Evolutionary conservation across 2,113 vertebrate species (phyloP).

Genomic region (Butorides virescens): DNA sequence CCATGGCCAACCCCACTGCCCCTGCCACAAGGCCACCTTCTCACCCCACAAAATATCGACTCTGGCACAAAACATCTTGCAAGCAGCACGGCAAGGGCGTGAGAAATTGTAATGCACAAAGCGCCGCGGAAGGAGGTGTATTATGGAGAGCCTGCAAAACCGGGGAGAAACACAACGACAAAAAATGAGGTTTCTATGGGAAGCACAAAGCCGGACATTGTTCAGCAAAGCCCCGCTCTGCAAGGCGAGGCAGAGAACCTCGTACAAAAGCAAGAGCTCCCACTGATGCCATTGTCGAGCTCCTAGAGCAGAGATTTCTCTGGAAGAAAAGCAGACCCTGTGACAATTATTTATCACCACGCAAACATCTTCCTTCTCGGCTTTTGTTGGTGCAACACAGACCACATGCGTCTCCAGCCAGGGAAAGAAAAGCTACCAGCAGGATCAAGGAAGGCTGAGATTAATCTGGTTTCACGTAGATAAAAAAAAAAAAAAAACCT

Average conservation of each 20-base stretch:
- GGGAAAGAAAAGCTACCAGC: conserved; percentile 26
- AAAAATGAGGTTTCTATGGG: background rate
- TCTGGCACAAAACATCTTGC: background rate
- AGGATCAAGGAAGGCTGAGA: conserved; percentile 33
- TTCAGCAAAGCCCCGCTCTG: background rate
- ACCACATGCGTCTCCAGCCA: conserved; percentile 47
- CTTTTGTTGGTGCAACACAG: conserved; percentile 49
- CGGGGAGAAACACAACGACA: background rate
- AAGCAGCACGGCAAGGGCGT: rapidly evolving
- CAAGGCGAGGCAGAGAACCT: background rate
- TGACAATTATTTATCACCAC: conserved; percentile 31
- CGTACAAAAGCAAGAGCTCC: conserved; percentile 36
- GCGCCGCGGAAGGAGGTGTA: rapidly evolving
- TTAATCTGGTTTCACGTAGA: conserved; percentile 71
- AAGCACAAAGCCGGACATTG: conserved; percentile 8
- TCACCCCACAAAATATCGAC: background rate
- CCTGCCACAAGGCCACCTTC: background rate
- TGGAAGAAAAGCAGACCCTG: conserved; percentile 52
- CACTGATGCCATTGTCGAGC: conserved; percentile 58
- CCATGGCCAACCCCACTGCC: background rate
- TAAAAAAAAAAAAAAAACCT: conserved; percentile 41
- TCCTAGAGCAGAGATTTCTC: conserved; percentile 26
- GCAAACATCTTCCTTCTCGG: conserved; percentile 56
- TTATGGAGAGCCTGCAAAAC: background rate
- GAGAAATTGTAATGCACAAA: background rate